A percentile compares a stretch with the other conserved stretches of the same genome.
These are phyloP conservation scores for Pterostichus madidus DNA, from an alignment of 2,888 invertebrate genomes.

Conservation along the genomic window DNA sequence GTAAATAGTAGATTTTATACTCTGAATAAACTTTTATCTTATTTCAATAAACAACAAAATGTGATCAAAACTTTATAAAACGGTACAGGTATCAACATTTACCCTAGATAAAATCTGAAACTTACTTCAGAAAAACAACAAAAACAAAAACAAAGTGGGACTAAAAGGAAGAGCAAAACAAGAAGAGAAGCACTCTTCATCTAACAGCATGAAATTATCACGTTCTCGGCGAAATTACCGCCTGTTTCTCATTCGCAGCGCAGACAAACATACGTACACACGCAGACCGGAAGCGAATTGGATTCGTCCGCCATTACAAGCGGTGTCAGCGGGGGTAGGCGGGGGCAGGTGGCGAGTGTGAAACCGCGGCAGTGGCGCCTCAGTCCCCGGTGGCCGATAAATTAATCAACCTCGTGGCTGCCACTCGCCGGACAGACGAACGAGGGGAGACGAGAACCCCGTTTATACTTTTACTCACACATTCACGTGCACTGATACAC, in stretches of 20 bases:
- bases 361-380: slow-evolving; percentile 69
- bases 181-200: too few species aligned
- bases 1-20: not conserved
- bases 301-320: slow-evolving; percentile 70
- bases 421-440: slow-evolving; percentile 70
- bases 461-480: slow-evolving; percentile 69
- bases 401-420: slow-evolving; percentile 75
- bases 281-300: slow-evolving; percentile 3
- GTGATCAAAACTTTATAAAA: slow-evolving; percentile 12
- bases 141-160: not conserved
- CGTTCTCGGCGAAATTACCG: too few species aligned
- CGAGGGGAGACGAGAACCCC: slow-evolving; percentile 68
- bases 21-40: not conserved
- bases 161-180: not conserved
- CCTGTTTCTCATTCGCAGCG: too few species aligned
- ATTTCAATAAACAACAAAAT: slow-evolving; percentile 1
- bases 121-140: not conserved
- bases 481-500: too few species aligned
- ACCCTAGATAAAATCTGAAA: slow-evolving; percentile 13
- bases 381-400: slow-evolving; percentile 76
- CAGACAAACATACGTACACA: too few species aligned
- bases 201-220: too few species aligned
- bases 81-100: slow-evolving; percentile 18
- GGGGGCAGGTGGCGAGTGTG: slow-evolving; percentile 68
- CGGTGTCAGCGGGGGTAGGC: slow-evolving; percentile 69